Conservation (phyloP, 2,113 vertebrate species). For the Phrynocephalus versicolor region DNA sequence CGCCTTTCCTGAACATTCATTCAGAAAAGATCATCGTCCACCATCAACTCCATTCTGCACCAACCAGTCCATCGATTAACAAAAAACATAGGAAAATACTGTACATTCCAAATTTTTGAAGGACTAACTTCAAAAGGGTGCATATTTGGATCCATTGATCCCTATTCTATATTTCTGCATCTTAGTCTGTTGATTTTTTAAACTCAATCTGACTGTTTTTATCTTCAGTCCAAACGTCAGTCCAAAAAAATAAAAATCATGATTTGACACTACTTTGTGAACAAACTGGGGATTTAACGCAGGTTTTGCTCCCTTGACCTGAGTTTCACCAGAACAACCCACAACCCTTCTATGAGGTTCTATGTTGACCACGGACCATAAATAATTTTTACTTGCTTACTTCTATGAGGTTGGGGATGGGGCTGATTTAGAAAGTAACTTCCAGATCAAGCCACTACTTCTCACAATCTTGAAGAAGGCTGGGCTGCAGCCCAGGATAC, state of each 20-base stretch:
- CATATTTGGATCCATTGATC: not conserved
- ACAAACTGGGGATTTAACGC: too few relatives aligned
- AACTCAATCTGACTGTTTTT: too few relatives aligned
- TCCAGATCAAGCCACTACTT: too few relatives aligned
- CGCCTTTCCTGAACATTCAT: not conserved
- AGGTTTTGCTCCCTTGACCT: too few relatives aligned
- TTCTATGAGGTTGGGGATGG: too few relatives aligned
- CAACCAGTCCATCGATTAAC: not conserved
- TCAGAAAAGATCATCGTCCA: not conserved
- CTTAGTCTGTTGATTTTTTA: not conserved
- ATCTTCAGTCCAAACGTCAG: not conserved
- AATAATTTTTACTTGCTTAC: too few relatives aligned
- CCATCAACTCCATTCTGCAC: not conserved
- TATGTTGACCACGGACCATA: too few relatives aligned
- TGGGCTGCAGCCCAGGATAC: too few relatives aligned
- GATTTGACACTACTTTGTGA: not conserved
- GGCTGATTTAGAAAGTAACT: too few relatives aligned
- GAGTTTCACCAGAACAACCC: too few relatives aligned
- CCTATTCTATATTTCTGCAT: not conserved
- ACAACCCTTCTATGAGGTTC: too few relatives aligned
- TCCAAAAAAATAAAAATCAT: not conserved
- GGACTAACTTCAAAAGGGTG: not conserved
- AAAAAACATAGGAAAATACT: not conserved
- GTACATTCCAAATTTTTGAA: not conserved
- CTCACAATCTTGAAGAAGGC: too few relatives aligned